Base-by-base conservation (phyloP, 2,888 invertebrate genomes). In the Thera britannica region DNA sequence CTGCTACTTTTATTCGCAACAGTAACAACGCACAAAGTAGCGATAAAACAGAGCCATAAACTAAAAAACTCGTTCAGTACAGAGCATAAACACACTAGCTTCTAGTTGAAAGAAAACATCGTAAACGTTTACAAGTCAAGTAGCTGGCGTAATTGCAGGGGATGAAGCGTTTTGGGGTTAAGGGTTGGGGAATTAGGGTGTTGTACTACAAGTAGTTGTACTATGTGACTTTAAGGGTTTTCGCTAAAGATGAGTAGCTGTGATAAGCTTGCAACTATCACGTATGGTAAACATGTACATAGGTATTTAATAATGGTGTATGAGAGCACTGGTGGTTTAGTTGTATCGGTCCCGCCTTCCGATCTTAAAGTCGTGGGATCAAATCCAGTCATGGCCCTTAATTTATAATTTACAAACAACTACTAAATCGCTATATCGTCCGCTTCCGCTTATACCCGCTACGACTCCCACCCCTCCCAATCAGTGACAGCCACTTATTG, bases 401-500 rank as follows among this genome's bases (percentile, higher is more conserved):
- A 23, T 23, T 23, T 1, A 23, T 23, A 23, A 23, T 1, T 23
- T 23, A 38, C 6, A 1, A 38, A 6, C 38, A 0, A 6, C 6
- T 38, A 38, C 6, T 7, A 52, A 36, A 56, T 23, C 57, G 44
- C 57, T 58, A 44, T 3, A 34, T 34, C 12, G 2, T 6, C 34
- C 61, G 49, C 56, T 34, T 12, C 36, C 73, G 73, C 75, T 3
- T 23, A 11, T 51, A 12, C 8, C 59, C 61, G 46, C 68, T 44
- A 6, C 5, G 12, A 61, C 12, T 49, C 8, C 34, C 41, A 23
- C 74, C 78, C 75, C 80, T 80, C 85, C 89, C 89, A 92, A 93
- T 92, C 92, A 92, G 86, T 84, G 89, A 88, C 89, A 89, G 89
- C 90, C 91, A 90, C 90, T 92, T 92, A 93, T 92, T 92, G 90